These are phyloP conservation scores for Parnassius orleans DNA, from an alignment of 2,888 invertebrate species.

Conservation along the genomic window DNA sequence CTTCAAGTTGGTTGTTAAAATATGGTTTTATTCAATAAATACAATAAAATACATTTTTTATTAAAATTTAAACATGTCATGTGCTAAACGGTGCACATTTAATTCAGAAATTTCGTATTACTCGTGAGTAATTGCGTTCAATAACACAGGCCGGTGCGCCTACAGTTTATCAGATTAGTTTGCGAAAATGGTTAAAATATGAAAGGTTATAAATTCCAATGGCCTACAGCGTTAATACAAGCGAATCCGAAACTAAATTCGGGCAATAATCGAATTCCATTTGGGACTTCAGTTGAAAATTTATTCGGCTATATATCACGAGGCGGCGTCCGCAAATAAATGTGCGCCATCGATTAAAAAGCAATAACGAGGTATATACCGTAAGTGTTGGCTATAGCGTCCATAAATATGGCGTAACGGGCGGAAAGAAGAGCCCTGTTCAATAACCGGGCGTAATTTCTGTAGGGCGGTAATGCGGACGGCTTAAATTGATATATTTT, in stretches of 20 bases:
- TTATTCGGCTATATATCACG: slow-evolving; percentile 10
- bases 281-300: background rate
- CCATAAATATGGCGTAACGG: slow-evolving; percentile 9
- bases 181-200: background rate
- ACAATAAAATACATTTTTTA: too few relatives aligned
- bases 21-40: too few relatives aligned
- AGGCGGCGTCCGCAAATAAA: slow-evolving; percentile 6
- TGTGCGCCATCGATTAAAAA: slow-evolving; percentile 10
- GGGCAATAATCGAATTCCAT: slow-evolving; percentile 7
- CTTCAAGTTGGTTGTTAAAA: too few relatives aligned
- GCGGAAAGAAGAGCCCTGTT: slow-evolving; percentile 1
- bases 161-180: too few relatives aligned
- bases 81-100: too few relatives aligned
- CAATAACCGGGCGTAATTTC: slow-evolving; percentile 1
- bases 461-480: slow-evolving; percentile 3
- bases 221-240: background rate
- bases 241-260: slow-evolving; percentile 11
- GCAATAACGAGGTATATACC: slow-evolving; percentile 7
- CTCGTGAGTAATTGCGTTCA: too few relatives aligned
- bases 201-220: background rate
- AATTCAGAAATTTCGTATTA: too few relatives aligned
- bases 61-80: too few relatives aligned
- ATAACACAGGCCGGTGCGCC: too few relatives aligned
- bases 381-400: background rate
- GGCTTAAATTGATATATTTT: slow-evolving; percentile 1